These are phyloP conservation scores for Vollenhovia emeryi DNA, from an alignment of 1,140 invertebrate species.

Conservation along the genomic window DNA sequence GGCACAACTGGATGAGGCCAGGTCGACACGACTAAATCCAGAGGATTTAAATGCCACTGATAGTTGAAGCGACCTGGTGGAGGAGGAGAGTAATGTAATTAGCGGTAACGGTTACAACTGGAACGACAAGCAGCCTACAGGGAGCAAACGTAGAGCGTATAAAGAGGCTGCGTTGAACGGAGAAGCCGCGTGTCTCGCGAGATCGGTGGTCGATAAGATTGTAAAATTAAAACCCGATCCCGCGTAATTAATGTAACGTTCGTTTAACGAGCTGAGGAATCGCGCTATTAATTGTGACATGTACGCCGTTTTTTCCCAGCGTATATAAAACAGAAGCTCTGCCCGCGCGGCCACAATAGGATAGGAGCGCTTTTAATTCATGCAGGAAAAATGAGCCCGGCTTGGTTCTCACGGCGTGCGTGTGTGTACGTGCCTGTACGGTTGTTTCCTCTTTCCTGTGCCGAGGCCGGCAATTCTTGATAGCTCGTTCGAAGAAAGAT, in stretches of 20 bases:
- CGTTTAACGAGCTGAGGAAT: background rate
- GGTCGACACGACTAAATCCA: background rate
- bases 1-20: background rate
- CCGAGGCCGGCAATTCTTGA: slow-evolving; percentile 71
- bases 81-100: background rate
- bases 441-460: slow-evolving; percentile 74
- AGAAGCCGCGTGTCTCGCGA: background rate
- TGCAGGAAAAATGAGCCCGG: slow-evolving; percentile 75
- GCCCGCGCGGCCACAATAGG: slow-evolving; percentile 26
- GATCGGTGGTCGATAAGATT: background rate
- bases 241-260: background rate
- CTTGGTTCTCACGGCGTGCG: slow-evolving; percentile 70
- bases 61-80: background rate
- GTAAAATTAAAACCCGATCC: background rate
- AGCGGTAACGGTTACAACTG: background rate
- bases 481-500: slow-evolving; percentile 71
- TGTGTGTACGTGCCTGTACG: background rate
- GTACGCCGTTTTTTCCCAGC: background rate
- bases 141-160: background rate
- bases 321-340: slow-evolving; percentile 39
- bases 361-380: slow-evolving; percentile 71
- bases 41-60: background rate
- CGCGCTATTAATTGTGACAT: slow-evolving; percentile 9
- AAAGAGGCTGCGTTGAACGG: background rate
- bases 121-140: background rate